Conservation (phyloP, 2,888 invertebrate species). For the Glyphotaelius pellucidus region DNA sequence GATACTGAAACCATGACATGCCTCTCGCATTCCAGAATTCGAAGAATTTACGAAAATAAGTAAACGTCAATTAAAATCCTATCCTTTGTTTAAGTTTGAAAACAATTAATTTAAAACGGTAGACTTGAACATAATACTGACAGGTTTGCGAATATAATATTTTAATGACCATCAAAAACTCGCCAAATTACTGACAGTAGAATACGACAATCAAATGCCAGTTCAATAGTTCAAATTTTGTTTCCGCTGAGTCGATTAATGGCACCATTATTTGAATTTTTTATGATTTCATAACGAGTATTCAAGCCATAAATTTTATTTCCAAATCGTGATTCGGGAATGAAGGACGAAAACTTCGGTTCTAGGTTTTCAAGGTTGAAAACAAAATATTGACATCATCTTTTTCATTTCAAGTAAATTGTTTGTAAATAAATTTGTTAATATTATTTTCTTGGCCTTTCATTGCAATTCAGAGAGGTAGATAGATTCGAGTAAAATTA, state of each 20-base stretch:
- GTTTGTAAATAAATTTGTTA: no score
- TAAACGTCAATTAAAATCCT: background rate
- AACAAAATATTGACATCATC: background rate
- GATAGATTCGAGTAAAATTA: no score
- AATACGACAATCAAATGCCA: background rate
- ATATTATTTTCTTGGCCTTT: no score
- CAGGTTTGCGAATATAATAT: background rate
- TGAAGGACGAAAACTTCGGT: background rate
- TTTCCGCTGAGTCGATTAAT: background rate
- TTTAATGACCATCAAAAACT: background rate
- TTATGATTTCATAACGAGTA: background rate
- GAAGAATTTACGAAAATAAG: background rate
- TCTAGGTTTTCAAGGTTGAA: background rate
- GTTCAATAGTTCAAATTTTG: background rate
- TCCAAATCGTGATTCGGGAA: background rate
- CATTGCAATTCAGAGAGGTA: no score
- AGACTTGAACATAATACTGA: background rate
- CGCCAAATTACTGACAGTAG: background rate
- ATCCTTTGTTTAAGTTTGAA: background rate
- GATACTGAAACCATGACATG: background rate
- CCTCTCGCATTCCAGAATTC: background rate
- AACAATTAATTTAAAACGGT: background rate
- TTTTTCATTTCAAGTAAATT: no score
- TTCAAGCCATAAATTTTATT: background rate
- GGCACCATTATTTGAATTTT: background rate